These are phyloP conservation scores for Eristalinus sepulchralis DNA, from an alignment of 2,888 invertebrate genomes.

Conservation along the genomic window DNA sequence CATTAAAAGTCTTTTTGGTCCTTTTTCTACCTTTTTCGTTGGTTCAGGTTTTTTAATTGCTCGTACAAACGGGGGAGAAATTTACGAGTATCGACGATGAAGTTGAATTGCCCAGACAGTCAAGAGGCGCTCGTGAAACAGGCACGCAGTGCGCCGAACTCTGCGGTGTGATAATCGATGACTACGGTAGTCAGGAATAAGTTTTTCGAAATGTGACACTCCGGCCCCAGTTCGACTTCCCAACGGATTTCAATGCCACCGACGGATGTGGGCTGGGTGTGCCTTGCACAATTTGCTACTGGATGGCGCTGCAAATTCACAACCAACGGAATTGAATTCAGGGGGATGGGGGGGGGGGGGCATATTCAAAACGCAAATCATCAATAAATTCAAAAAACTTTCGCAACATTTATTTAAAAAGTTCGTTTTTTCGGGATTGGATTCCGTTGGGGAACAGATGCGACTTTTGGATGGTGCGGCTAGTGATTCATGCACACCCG, in stretches of 20 bases:
- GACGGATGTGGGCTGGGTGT: background rate
- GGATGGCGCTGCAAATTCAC: background rate
- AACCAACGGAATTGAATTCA: background rate
- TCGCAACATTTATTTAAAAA: background rate
- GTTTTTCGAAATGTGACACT: background rate
- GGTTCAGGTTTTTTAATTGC: background rate
- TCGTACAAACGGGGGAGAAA: background rate
- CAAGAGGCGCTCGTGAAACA: background rate
- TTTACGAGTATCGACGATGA: background rate
- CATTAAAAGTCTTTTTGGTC: background rate
- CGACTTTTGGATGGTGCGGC: background rate
- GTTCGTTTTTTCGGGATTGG: background rate
- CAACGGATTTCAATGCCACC: background rate
- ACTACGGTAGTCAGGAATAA: background rate
- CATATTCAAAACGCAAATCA: background rate
- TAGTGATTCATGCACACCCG: background rate
- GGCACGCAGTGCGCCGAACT: background rate
- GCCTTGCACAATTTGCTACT: background rate
- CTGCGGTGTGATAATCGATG: background rate
- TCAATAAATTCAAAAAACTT: background rate
- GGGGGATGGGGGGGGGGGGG: background rate
- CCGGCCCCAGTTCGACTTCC: background rate
- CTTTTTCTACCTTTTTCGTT: too few relatives aligned
- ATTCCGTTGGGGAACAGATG: background rate
- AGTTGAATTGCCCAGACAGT: background rate